Evolutionary conservation across 2,888 invertebrate species (phyloP).

Genomic region (Chrysina gloriosa): DNA sequence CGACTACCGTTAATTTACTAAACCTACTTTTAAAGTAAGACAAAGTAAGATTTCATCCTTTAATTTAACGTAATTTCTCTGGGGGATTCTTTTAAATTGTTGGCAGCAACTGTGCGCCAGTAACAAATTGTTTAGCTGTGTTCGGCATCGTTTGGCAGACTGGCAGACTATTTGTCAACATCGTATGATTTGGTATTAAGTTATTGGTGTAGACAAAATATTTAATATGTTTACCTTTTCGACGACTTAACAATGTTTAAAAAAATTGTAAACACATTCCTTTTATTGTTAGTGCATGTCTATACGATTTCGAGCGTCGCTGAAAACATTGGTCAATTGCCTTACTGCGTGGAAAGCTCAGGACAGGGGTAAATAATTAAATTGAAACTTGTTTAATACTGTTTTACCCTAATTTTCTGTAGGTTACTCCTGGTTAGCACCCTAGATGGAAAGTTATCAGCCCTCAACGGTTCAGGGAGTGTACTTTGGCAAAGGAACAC

Average conservation of each 20-base stretch:
- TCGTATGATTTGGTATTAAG: too few relatives aligned
- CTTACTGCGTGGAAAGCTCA: slow-evolving; percentile 45
- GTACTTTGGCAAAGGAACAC: slow-evolving; percentile 85
- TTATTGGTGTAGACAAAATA: background rate
- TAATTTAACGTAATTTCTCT: too few relatives aligned
- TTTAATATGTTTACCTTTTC: slow-evolving; percentile 1
- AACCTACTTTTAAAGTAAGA: too few relatives aligned
- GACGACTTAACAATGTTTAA: slow-evolving; percentile 1
- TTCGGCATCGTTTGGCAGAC: too few relatives aligned
- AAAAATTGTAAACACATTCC: background rate
- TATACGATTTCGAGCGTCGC: slow-evolving; percentile 35
- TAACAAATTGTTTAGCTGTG: too few relatives aligned
- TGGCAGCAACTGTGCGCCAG: too few relatives aligned
- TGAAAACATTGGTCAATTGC: slow-evolving; percentile 45
- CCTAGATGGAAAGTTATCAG: slow-evolving; percentile 88
- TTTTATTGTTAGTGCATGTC: slow-evolving; percentile 30
- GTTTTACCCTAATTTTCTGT: slow-evolving; percentile 51
- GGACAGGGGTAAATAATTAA: slow-evolving; percentile 46
- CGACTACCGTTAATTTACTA: too few relatives aligned
- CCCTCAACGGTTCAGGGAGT: slow-evolving; percentile 79
- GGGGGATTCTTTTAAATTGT: too few relatives aligned
- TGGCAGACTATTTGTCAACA: too few relatives aligned
- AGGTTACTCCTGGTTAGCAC: slow-evolving; percentile 89
- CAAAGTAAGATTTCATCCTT: too few relatives aligned
- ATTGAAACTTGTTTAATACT: slow-evolving; percentile 3